A percentile compares a stretch with the other conserved stretches of the same genome.
Evolutionary conservation across 2,888 invertebrate species (phyloP).

Genomic region (Netelia virgata): DNA sequence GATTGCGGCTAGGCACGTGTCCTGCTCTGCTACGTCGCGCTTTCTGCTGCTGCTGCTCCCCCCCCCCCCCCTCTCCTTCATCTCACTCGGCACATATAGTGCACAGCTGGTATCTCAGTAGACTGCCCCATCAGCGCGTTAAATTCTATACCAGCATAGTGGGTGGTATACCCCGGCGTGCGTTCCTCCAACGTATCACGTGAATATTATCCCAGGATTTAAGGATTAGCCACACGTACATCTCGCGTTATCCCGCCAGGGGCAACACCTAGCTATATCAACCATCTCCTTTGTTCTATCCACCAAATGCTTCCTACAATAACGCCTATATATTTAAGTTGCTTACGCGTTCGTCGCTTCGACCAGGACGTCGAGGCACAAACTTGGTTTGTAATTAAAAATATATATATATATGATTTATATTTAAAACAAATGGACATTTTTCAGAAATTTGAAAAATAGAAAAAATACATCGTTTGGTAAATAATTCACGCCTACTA

Average conservation of each 20-base stretch:
- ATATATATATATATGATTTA: background rate
- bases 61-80: background rate
- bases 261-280: background rate
- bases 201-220: slow-evolving; percentile 31
- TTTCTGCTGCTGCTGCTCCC: background rate
- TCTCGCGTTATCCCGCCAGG: slow-evolving; percentile 2
- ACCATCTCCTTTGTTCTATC: slow-evolving; percentile 4
- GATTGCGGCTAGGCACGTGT: slow-evolving; percentile 55
- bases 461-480: too few species aligned
- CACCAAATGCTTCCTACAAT: too few species aligned
- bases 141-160: slow-evolving; percentile 6
- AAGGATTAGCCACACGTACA: slow-evolving; percentile 37
- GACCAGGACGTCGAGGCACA: too few species aligned
- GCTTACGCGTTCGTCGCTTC: too few species aligned
- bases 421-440: too few species aligned
- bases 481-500: too few species aligned
- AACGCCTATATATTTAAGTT: too few species aligned
- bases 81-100: background rate
- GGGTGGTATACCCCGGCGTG: background rate
- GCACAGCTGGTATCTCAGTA: slow-evolving; percentile 5
- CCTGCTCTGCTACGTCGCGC: slow-evolving; percentile 3
- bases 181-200: slow-evolving; percentile 3
- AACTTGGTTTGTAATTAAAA: background rate
- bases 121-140: background rate
- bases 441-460: too few species aligned